Evolutionary conservation across 2,797 vertebrate species (phyloP), one percentile per base, ranked within the genome.

Genomic region (Hipposideros larvatus): DNA sequence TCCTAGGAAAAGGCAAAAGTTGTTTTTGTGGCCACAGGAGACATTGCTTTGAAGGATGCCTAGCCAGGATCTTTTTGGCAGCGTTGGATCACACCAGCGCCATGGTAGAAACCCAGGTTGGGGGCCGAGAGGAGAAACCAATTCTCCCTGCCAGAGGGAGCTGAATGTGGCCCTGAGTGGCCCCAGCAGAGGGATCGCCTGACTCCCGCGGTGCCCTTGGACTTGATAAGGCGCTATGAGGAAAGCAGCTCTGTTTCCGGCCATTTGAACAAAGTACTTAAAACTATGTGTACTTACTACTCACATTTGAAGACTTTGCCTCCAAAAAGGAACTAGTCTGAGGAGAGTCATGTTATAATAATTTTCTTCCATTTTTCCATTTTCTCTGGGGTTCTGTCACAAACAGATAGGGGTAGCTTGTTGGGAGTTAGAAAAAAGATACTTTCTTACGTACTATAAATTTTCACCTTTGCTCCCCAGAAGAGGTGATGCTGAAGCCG

Each of bases 301-400:
- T 95, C 59, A 26, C 5, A 34, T 77, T 61, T 61, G 87, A 88
- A 93, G 74, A 70, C 48, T 93, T 97, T 90, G 43, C 18, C 87
- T 93, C 57, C 68, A 79, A 66, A 87, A 53, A 34, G 41, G 26
- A 92, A 63, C 66, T 28, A 48, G 26, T 71, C 57, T 88, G 43
- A 94, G 91, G 63, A 96, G 24, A 92, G n/a, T 96, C 65, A 87
- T n/a, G 24, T 65, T 90, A 28, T 66, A 28, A 85, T 59, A 15
- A 0, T 88, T 87, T 16, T 84, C 10, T 59, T 31, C 65, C 14
- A 34, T 48, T 16, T 48, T 59, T 31, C 65, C 14, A 41, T 48
- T 16, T 55, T 77, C 65, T 46, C 48, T 68, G 48, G 4, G 21
- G 11, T 48, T 85, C 65, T 43, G 3, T 53, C n/a, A 92, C 14